Conservation (phyloP, 2,797 vertebrate species). For the Pampus argenteus region DNA sequence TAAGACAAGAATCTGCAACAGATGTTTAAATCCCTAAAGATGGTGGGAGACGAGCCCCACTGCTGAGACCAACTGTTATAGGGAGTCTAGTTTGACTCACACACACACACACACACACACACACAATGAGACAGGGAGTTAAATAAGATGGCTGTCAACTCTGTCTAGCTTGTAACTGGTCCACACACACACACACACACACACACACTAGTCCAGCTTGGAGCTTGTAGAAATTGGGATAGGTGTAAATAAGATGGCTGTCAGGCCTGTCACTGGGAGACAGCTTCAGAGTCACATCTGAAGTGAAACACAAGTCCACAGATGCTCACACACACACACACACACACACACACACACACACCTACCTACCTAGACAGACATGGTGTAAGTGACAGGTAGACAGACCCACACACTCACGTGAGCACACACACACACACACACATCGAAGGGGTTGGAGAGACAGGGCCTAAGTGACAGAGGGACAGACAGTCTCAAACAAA, state of each 20-base stretch:
- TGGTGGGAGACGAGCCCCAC: constrained; percentile 19
- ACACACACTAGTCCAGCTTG: constrained; percentile 65
- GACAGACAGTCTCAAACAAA: constrained; percentile 78
- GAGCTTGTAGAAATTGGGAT: constrained; percentile 78
- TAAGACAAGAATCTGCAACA: constrained; percentile 19
- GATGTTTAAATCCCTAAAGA: constrained; percentile 34
- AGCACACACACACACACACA: constrained; percentile 25
- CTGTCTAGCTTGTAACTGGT: constrained; percentile 49
- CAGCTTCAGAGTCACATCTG: constrained; percentile 50
- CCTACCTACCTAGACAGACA: constrained; percentile 60
- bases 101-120: constrained; percentile 29
- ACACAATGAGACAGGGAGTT: constrained; percentile 58
- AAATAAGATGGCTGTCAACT: constrained; percentile 76
- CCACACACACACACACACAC: constrained; percentile 34
- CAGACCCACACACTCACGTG: constrained; percentile 23
- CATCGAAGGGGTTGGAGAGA: constrained; percentile 58
- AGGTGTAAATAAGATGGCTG: constrained; percentile 83
- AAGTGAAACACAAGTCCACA: constrained; percentile 45
- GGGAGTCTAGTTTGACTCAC: constrained; percentile 62
- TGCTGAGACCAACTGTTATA: constrained; percentile 55
- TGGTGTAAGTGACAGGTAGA: constrained; percentile 72
- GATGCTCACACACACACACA: constrained; percentile 25
- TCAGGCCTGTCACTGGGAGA: constrained; percentile 76
- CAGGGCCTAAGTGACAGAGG: constrained; percentile 76
- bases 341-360: constrained; percentile 32